Percentiles rank a stretch among this genome's conserved stretches.
Conservation (phyloP, 2,797 vertebrate species). For the Poecilia picta region DNA sequence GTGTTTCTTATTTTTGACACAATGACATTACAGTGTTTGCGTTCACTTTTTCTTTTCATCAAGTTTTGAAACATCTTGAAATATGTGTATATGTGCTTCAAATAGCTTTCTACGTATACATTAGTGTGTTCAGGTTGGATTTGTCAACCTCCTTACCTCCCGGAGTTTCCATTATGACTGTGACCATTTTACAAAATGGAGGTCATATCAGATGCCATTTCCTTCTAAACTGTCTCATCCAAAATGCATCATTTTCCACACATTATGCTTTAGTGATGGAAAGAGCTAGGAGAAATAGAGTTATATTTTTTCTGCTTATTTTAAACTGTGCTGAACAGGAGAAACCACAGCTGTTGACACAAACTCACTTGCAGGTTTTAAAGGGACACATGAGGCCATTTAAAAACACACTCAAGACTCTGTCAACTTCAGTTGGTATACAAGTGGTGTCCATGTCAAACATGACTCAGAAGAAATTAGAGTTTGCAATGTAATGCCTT, state of each 20-base stretch:
- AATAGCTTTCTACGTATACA: slow-evolving; percentile 21
- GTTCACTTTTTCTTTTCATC: not conserved
- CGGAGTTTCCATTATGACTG: slow-evolving; percentile 79
- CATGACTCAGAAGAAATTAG: no score
- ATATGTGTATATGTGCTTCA: slow-evolving; percentile 10
- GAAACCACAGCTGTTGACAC: not conserved
- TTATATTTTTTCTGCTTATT: slow-evolving; percentile 12
- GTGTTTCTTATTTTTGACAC: not conserved
- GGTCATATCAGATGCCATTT: slow-evolving; percentile 78
- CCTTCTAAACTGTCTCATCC: slow-evolving; percentile 70
- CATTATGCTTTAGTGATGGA: slow-evolving; percentile 51
- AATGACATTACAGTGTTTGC: not conserved
- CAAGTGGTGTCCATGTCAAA: no score
- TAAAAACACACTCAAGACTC: no score
- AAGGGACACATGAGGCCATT: not conserved
- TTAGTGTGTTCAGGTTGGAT: slow-evolving; percentile 42
- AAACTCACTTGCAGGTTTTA: not conserved
- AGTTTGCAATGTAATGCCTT: no score
- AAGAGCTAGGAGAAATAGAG: slow-evolving; percentile 25
- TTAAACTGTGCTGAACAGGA: slow-evolving; percentile 41
- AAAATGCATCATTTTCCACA: slow-evolving; percentile 76
- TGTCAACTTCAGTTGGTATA: no score
- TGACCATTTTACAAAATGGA: slow-evolving; percentile 80
- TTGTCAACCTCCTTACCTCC: slow-evolving; percentile 69
- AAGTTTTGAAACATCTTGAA: slow-evolving; percentile 6